A percentile compares a stretch with the other conserved stretches of the same genome.
phyloP scores from a whole-genome alignment of 2,888 invertebrate genomes.

The Perizoma affinitatum region DNA sequence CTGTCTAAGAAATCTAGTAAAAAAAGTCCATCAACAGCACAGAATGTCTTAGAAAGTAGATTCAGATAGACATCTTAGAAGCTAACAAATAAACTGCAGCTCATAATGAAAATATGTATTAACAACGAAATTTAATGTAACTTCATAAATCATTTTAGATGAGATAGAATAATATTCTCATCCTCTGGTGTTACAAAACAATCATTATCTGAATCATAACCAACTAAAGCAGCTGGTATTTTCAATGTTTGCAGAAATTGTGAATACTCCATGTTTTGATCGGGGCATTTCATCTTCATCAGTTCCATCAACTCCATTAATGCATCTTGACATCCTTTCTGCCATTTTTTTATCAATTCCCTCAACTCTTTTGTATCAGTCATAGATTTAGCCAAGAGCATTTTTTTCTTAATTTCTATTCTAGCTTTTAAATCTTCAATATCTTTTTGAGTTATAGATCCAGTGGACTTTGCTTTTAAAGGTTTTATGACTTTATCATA shows the following conservation, averaged over 20 bases:
- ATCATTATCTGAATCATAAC: slow-evolving; percentile 79
- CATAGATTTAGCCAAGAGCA: slow-evolving; percentile 62
- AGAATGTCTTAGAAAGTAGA: no score
- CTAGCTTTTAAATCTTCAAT: slow-evolving; percentile 68
- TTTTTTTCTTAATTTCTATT: slow-evolving; percentile 72
- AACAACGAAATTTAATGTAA: slow-evolving; percentile 27
- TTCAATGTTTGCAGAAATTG: slow-evolving; percentile 76
- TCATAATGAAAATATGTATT: slow-evolving; percentile 1
- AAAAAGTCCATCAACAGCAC: no score
- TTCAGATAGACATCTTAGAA: no score
- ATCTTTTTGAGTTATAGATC: slow-evolving; percentile 73
- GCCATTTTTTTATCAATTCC: slow-evolving; percentile 79
- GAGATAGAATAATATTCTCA: slow-evolving; percentile 59
- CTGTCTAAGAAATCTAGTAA: not conserved
- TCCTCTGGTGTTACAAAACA: slow-evolving; percentile 72
- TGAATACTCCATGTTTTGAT: slow-evolving; percentile 72
- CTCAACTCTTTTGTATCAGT: slow-evolving; percentile 77
- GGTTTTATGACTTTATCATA: slow-evolving; percentile 68
- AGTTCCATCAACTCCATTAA: slow-evolving; percentile 75
- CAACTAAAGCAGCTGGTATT: slow-evolving; percentile 74
- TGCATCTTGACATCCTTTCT: slow-evolving; percentile 80
- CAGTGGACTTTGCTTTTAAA: slow-evolving; percentile 71
- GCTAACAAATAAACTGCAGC: no score
- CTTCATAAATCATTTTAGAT: slow-evolving; percentile 43
- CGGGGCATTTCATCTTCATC: slow-evolving; percentile 69